phyloP scores from a whole-genome alignment of 2,888 invertebrate species.

The Bhutanitis thaidina region DNA sequence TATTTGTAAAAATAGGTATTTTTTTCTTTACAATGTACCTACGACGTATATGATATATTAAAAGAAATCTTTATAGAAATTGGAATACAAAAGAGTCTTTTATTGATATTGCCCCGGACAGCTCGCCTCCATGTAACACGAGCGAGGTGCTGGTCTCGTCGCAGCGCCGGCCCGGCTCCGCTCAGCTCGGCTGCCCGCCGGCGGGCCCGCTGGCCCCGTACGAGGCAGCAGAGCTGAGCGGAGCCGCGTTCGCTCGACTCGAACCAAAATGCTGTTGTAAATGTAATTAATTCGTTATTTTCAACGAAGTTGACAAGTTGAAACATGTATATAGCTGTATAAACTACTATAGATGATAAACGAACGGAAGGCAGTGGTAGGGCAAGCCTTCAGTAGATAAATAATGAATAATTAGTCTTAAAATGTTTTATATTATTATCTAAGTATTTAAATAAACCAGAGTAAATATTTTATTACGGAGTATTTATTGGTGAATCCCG shows the following conservation, averaged over 20 bases:
- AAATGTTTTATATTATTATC: conserved; percentile 71
- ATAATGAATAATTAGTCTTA: conserved; percentile 63
- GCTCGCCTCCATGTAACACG: conserved; percentile 2
- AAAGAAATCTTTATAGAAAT: conserved; percentile 77
- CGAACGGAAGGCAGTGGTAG: conserved; percentile 36
- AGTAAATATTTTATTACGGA: conserved; percentile 69
- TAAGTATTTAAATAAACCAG: conserved; percentile 74
- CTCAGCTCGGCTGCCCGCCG: conserved; percentile 5
- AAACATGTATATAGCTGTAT: conserved; percentile 40
- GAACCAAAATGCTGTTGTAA: conserved; percentile 37
- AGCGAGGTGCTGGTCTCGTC: no score
- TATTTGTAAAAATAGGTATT: conserved; percentile 77
- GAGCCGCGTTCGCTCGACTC: conserved; percentile 30
- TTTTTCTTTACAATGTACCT: conserved; percentile 78
- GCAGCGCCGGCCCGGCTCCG: conserved; percentile 13
- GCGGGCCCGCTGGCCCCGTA: no score
- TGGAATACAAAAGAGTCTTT: conserved; percentile 69
- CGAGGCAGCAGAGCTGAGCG: conserved; percentile 17
- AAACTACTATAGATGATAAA: conserved; percentile 36
- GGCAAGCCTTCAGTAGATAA: conserved; percentile 50
- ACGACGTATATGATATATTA: conserved; percentile 63
- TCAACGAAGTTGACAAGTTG: conserved; percentile 42
- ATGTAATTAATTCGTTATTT: conserved; percentile 41
- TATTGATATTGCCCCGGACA: conserved; percentile 53
- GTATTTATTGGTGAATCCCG: conserved; percentile 63